A percentile compares a stretch with the other conserved stretches of the same genome.
Evolutionary conservation across 2,797 vertebrate genomes (phyloP).

Genomic region (Ctenochaetus hawaiiensis): DNA sequence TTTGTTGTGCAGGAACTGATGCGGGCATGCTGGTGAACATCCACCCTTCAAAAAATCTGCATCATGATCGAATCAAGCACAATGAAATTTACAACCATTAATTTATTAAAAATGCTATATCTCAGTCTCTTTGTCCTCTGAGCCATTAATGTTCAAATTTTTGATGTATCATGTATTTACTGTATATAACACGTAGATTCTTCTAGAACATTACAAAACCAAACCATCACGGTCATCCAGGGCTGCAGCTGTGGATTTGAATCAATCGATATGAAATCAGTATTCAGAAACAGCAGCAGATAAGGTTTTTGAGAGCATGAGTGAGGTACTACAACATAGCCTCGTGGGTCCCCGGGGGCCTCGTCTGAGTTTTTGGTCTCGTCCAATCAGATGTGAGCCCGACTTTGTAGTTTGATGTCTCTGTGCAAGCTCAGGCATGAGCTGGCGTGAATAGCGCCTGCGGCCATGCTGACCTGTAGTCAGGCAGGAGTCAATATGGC

Average conservation of each 20-base stretch:
- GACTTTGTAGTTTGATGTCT: conserved; percentile 62
- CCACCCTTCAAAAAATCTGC: neutral
- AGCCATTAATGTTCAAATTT: no score
- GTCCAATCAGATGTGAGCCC: conserved; percentile 64
- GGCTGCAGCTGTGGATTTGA: conserved; percentile 45
- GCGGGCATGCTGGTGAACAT: neutral
- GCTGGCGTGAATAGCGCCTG: conserved; percentile 63
- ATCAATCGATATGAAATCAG: conserved; percentile 63
- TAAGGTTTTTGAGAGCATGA: conserved; percentile 37
- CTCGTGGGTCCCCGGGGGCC: conserved; percentile 40
- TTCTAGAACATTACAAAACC: conserved; percentile 13
- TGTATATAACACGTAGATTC: no score
- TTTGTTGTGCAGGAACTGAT: neutral
- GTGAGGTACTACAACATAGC: conserved; percentile 55
- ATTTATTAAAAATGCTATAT: no score
- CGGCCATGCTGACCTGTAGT: conserved; percentile 73
- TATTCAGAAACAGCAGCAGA: conserved; percentile 63
- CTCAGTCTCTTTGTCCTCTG: no score
- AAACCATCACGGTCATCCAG: conserved; percentile 9
- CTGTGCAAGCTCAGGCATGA: conserved; percentile 67
- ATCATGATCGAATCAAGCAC: neutral
- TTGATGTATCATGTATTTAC: no score
- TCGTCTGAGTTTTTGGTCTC: conserved; percentile 60
- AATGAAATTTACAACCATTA: no score
- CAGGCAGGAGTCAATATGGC: conserved; percentile 79